Percentiles rank a stretch among this genome's conserved stretches.
phyloP scores from a whole-genome alignment of 2,113 vertebrate species.

The Lipophrys pholis region DNA sequence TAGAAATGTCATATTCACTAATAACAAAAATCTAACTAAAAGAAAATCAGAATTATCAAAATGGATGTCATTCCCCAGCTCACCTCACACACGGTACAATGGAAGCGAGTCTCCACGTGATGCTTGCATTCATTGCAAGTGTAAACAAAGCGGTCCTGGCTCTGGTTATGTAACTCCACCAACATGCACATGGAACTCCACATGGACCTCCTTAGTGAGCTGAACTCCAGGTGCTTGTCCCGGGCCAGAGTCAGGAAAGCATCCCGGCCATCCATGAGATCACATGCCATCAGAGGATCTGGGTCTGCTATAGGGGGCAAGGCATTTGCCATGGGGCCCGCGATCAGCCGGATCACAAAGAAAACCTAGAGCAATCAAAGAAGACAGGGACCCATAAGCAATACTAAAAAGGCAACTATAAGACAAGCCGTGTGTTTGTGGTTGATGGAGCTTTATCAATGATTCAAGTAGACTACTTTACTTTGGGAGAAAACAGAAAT shows the following conservation, averaged over 20 bases:
- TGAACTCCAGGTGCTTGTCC: constrained; percentile 98
- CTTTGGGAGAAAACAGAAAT: too few species aligned
- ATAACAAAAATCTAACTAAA: neutral
- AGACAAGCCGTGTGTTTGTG: too few species aligned
- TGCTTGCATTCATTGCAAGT: constrained; percentile 99
- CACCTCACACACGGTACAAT: constrained; percentile 99
- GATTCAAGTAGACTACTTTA: too few species aligned
- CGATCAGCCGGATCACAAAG: constrained; percentile 96
- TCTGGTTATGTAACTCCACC: constrained; percentile 97
- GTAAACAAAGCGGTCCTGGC: constrained; percentile 98
- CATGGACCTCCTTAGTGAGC: constrained; percentile 91
- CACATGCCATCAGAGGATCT: constrained; percentile 95
- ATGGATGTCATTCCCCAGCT: constrained; percentile 29
- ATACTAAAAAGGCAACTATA: too few species aligned
- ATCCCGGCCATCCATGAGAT: constrained; percentile 97
- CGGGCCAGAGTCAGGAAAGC: constrained; percentile 97
- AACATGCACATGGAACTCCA: constrained; percentile 99
- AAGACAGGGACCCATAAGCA: neutral
- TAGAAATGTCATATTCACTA: neutral
- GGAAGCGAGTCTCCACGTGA: constrained; percentile 98
- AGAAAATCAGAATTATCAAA: neutral
- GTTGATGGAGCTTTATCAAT: too few species aligned
- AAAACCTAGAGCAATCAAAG: constrained; percentile 87
- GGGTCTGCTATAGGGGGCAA: constrained; percentile 92
- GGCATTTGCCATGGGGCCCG: constrained; percentile 92